Evolutionary conservation across 2,113 vertebrate genomes (phyloP).

Genomic region (Neogale vison): DNA sequence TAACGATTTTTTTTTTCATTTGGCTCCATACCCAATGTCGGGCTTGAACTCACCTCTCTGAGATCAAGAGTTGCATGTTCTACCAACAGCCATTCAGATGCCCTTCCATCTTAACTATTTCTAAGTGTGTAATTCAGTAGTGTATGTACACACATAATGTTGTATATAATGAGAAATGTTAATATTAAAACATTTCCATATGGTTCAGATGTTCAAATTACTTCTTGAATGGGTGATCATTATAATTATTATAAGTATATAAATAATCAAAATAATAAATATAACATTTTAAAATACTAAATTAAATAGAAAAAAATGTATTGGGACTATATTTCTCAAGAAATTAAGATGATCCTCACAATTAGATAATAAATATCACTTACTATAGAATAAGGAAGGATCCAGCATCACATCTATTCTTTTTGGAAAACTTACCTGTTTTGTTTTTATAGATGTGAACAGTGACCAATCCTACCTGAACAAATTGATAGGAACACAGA

Average conservation of each 20-base stretch:
- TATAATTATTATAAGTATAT: neutral
- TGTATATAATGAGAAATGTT: neutral
- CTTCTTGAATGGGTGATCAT: neutral
- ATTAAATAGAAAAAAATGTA: conserved; percentile 3
- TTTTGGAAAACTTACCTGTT: neutral
- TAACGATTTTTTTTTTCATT: neutral
- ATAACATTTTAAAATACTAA: neutral
- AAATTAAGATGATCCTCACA: neutral
- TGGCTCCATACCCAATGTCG: neutral
- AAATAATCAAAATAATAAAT: conserved; percentile 14
- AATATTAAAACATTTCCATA: neutral
- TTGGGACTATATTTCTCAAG: neutral
- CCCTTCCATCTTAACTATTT: neutral
- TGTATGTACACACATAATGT: neutral
- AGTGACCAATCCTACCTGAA: neutral
- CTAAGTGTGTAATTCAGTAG: neutral
- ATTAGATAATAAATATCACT: neutral
- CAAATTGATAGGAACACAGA: neutral
- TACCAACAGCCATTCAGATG: neutral
- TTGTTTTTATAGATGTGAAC: neutral
- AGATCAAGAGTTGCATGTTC: neutral
- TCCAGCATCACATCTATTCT: neutral
- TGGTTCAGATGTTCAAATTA: conserved; percentile 24
- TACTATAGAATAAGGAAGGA: neutral
- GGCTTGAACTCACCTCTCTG: neutral